A percentile compares a stretch with the other conserved stretches of the same genome.
phyloP scores from a whole-genome alignment of 53 echinoderm and acorn worm genomes.

The Paracentrotus lividus region DNA sequence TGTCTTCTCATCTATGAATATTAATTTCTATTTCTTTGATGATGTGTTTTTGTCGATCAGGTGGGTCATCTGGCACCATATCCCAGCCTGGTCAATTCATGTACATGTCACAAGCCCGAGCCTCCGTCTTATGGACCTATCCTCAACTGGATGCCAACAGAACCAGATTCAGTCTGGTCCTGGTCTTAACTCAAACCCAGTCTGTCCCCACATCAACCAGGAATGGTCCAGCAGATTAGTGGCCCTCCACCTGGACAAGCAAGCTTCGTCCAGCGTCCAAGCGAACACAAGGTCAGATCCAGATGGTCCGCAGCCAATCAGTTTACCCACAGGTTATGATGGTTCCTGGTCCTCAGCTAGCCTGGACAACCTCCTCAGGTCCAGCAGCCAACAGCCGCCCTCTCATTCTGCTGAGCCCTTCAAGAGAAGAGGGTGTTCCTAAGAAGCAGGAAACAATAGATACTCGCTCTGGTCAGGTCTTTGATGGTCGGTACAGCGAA shows the following conservation, averaged over 20 bases:
- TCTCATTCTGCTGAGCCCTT: not conserved
- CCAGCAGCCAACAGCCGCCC: constrained; percentile 15
- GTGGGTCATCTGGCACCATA: not conserved
- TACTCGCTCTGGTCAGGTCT: not conserved
- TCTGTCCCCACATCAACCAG: not conserved
- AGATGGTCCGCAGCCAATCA: not conserved
- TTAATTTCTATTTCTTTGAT: no score
- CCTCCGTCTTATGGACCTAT: not conserved
- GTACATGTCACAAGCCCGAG: not conserved
- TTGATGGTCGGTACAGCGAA: not conserved
- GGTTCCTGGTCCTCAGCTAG: constrained; percentile 5
- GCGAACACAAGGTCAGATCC: constrained; percentile 6
- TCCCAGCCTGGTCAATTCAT: constrained; percentile 7
- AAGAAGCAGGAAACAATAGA: not conserved
- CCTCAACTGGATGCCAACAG: not conserved
- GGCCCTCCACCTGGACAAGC: not conserved
- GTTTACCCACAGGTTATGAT: constrained; percentile 15
- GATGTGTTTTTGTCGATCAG: not conserved
- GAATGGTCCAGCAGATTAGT: not conserved
- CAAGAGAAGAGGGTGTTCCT: not conserved
- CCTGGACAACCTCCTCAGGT: not conserved
- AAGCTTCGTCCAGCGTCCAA: constrained; percentile 12
- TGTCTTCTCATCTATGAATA: no score
- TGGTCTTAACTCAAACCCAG: not conserved
- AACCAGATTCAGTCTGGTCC: constrained; percentile 33